A percentile compares a stretch with the other conserved stretches of the same genome.
phyloP scores from a whole-genome alignment of 2,888 invertebrate genomes.

The Hemicrepidius hirtus region DNA sequence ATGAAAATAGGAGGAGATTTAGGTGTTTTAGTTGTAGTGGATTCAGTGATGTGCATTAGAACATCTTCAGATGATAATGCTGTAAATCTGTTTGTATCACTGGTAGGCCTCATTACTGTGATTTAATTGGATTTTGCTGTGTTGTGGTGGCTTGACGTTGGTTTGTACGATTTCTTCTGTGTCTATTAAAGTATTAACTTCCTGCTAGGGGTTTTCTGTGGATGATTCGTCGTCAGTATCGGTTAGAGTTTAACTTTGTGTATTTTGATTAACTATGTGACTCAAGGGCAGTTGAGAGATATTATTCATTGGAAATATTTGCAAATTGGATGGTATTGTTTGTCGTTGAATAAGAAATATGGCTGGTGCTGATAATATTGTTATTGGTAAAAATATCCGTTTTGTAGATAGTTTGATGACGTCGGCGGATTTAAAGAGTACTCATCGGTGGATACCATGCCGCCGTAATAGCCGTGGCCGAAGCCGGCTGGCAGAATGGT shows the following conservation, averaged over 20 bases:
- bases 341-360: background rate
- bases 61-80: background rate
- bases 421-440: background rate
- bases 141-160: background rate
- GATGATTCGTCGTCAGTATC: background rate
- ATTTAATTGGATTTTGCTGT: background rate
- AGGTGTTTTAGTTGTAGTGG: background rate
- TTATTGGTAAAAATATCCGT: background rate
- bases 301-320: background rate
- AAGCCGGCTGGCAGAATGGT: too few relatives aligned
- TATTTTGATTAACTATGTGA: background rate
- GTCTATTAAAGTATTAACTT: constrained; percentile 7
- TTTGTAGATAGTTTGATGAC: background rate
- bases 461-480: background rate
- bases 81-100: background rate
- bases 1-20: constrained; percentile 6
- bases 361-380: background rate
- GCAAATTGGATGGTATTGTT: background rate
- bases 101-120: background rate
- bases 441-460: background rate
- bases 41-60: background rate
- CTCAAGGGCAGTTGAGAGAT: background rate
- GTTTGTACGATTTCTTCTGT: constrained; percentile 1
- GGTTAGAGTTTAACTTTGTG: background rate
- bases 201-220: background rate